Base-by-base conservation (phyloP, 2,888 invertebrate species). In the Parnassius mnemosyne region DNA sequence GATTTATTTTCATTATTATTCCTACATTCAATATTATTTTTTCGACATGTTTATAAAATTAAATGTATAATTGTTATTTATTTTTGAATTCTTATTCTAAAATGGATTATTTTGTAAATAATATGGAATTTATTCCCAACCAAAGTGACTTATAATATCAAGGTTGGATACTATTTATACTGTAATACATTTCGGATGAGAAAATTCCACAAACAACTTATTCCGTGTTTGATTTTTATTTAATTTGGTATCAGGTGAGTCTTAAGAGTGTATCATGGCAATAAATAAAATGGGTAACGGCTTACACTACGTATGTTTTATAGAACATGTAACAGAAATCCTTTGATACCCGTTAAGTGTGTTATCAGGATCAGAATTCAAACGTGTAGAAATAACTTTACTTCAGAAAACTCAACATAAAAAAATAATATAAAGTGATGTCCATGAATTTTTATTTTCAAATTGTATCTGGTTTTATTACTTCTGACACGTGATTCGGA, bases 11-110 rank as follows among this genome's bases (percentile, higher is more conserved):
- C 1, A 54, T 34, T 43, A 43, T 16, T 47, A 11, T 43, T 43
- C 43, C 10, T 11, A 11, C 11, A 11, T 43, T 11, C 3, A 43
- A 43, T 43, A 25, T 7, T 12, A 12, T 46, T 46, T 46, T 13
- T 47, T 47, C 13, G 53, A 54, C 53, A 54, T 54, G n/a, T 53
- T 54, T 5, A 25, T 43, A 9, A 43, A 43, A 9, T 54, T 47
- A 13, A 13, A 51, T 51, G 25, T 53, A n/a, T 46, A 46, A 12
- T 34, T 53, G n/a, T 42, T 10, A 53, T 12, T 13, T 43, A 13
- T 41, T 53, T 53, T 5, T 25, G 20, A 44, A 44, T 54, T 54
- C 44, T 9, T 10, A 16, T 42, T 3, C 54, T 11, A 44, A 44
- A 44, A 54, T 43, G 54, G 13, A 44, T 20, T 50, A 34, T 34